phyloP scores from a whole-genome alignment of 2,888 invertebrate species.

The Colostygia pectinataria region DNA sequence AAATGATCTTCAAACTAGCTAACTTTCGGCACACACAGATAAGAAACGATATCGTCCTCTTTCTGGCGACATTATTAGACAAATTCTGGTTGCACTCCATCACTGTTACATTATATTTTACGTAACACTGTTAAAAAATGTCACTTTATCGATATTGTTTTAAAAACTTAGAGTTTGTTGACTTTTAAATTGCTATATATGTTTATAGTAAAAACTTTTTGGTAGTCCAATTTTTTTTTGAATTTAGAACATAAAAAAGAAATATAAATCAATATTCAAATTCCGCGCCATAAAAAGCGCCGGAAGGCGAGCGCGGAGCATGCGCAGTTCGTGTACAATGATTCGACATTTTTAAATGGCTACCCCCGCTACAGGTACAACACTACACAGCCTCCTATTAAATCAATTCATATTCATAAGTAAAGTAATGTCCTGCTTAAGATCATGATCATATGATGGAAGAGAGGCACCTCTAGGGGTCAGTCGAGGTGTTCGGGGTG shows the following conservation, averaged over 20 bases:
- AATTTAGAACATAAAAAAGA: not conserved
- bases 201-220: not conserved
- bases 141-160: not conserved
- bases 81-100: slow-evolving; percentile 39
- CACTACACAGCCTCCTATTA: slow-evolving; percentile 51
- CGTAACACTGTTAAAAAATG: not conserved
- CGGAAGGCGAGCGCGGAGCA: slow-evolving; percentile 65
- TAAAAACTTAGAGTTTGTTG: too few species aligned
- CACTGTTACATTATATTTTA: slow-evolving; percentile 24
- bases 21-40: slow-evolving; percentile 53
- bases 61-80: slow-evolving; percentile 32
- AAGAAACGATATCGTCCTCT: slow-evolving; percentile 40
- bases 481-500: too few species aligned
- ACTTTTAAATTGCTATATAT: too few species aligned
- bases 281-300: slow-evolving; percentile 58
- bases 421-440: too few species aligned
- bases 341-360: slow-evolving; percentile 53
- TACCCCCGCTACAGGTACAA: slow-evolving; percentile 48
- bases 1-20: slow-evolving; percentile 44
- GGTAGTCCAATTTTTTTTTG: too few species aligned
- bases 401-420: slow-evolving; percentile 22
- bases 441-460: too few species aligned
- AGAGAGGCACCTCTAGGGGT: too few species aligned
- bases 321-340: slow-evolving; percentile 68
- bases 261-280: slow-evolving; percentile 32